Evolutionary conservation across 2,113 vertebrate genomes (phyloP).

Genomic region (Baryphthengus martii): DNA sequence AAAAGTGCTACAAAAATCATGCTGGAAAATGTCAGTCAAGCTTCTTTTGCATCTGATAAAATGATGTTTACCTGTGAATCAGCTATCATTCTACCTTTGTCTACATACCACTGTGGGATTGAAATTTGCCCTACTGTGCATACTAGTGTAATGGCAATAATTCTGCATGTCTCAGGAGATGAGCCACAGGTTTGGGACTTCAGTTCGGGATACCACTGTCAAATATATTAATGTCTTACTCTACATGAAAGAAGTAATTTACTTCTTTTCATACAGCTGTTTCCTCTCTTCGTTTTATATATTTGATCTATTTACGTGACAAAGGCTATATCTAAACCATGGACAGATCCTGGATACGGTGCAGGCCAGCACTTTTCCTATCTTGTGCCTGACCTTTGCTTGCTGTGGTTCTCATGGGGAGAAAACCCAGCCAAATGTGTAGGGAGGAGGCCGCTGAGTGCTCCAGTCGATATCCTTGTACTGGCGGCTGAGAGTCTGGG

Average conservation of each 20-base stretch:
- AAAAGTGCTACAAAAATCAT: not conserved
- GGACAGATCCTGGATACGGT: not conserved
- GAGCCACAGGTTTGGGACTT: not conserved
- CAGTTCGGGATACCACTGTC: not conserved
- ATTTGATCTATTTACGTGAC: not conserved
- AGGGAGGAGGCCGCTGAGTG: not conserved
- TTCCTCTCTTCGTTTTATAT: not conserved
- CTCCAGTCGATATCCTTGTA: not conserved
- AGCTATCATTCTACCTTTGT: not conserved
- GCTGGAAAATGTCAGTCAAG: not conserved
- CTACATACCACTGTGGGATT: not conserved
- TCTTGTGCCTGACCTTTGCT: rapidly evolving
- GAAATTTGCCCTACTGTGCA: not conserved
- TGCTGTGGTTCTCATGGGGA: not conserved
- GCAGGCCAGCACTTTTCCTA: not conserved
- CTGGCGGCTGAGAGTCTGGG: not conserved
- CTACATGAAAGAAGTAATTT: not conserved
- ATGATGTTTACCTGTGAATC: not conserved
- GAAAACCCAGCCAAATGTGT: not conserved
- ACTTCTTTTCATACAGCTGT: not conserved
- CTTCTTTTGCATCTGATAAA: not conserved
- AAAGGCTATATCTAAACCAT: not conserved
- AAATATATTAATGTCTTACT: not conserved
- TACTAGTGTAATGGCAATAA: not conserved
- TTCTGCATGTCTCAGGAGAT: not conserved